Evolutionary conservation across 2,888 invertebrate species (phyloP), one percentile per base, ranked within the genome.

Genomic region (Netelia inedita): DNA sequence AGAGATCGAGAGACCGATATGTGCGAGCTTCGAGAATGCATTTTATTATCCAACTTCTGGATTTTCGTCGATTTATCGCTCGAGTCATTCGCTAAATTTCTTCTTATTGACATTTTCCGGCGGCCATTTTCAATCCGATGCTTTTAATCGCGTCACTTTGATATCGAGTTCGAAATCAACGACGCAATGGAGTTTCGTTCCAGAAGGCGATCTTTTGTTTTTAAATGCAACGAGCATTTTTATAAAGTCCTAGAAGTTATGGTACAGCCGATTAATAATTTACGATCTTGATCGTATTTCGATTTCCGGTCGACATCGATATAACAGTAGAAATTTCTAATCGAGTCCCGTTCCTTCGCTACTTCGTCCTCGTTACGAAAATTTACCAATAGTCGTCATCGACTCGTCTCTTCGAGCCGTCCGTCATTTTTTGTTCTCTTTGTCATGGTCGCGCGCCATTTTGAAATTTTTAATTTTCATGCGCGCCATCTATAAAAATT

Each of bases 1-100:
- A 57, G 41, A 66, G 68, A 78, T 78, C 59, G 21, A 50, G 19
- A 55, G 35, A 76, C 28, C 28, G 35, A 66, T 21, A 16, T n/a
- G 55, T 41, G 50, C 23, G 41, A 81, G 66, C 55, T 43, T 19
- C 23, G 57, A 19, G 16, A 43, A 61, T 16, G 11, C 43, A 16
- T 57, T 57, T 59, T 68, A 28, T 28, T 28, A 19, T 69, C 46
- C 16, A 19, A 19, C 43, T 43, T 57, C 43, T 61, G 43, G 5
- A 1, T 41, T 41, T 41, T 11, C 2, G 9, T 11, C 9, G 14
- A 41, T 35, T 16, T 19, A 11, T 14, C 10, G 14, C 14, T 11
- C 2, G 11, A 14, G 3, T 11, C 46, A 46, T 46, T 46, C 46
- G 10, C 46, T 28, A 2, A 46, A 46, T 46, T 46, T 28, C 5